Conservation (phyloP, 2,113 vertebrate genomes). For the Tachysurus fulvidraco region DNA sequence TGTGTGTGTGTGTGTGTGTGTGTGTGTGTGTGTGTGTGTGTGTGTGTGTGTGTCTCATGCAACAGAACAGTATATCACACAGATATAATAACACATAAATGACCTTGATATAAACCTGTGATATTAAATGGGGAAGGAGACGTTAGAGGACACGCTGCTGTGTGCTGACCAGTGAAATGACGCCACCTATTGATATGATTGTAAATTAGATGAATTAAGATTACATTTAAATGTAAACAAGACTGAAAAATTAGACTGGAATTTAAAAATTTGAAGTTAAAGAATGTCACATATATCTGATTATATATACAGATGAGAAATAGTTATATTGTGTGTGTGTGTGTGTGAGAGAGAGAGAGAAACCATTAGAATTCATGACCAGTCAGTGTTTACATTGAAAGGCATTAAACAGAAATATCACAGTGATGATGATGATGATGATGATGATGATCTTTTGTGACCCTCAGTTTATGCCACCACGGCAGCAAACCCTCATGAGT, state of each 20-base stretch:
- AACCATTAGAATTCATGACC: too few species aligned
- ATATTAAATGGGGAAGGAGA: neutral
- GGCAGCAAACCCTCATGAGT: conserved; percentile 84
- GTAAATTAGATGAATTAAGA: neutral
- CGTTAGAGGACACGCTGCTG: neutral
- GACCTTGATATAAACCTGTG: neutral
- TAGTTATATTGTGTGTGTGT: too few species aligned
- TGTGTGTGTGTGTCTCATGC: neutral
- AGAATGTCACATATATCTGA: too few species aligned
- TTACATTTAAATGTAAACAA: neutral
- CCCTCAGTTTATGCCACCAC: conserved; percentile 91
- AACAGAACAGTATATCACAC: neutral
- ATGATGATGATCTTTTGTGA: neutral
- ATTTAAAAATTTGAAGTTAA: too few species aligned
- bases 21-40: conserved; percentile 2
- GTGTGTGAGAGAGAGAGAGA: too few species aligned
- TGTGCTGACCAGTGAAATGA: neutral
- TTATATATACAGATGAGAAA: too few species aligned
- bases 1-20: neutral
- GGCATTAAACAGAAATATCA: neutral
- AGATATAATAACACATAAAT: neutral
- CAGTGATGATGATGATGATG: neutral
- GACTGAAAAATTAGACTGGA: too few species aligned
- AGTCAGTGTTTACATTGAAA: neutral
- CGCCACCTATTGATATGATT: neutral